Percentiles rank a stretch among this genome's conserved stretches.
phyloP scores from a whole-genome alignment of 2,113 vertebrate genomes.

The Choloepus hoffmanni region DNA sequence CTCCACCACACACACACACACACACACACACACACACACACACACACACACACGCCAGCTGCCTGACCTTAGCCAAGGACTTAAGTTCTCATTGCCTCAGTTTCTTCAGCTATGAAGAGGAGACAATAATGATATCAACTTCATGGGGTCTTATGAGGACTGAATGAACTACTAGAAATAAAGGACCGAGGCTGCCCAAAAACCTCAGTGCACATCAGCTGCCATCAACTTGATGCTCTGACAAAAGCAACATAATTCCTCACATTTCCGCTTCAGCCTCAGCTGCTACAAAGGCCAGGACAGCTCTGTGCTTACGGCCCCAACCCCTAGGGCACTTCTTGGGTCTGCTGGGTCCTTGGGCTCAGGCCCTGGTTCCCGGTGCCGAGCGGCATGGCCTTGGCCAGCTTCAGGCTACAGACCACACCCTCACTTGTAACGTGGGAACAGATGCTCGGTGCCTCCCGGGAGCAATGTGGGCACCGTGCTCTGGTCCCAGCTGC shows the following conservation, averaged over 20 bases:
- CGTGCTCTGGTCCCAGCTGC: background rate
- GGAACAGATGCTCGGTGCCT: background rate
- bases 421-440: too few species aligned
- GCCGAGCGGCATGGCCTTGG: background rate
- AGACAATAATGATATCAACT: background rate
- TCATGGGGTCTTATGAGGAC: background rate
- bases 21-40: too few species aligned
- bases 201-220: background rate
- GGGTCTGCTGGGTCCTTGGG: background rate
- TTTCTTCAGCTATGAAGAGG: background rate
- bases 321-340: too few species aligned
- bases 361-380: background rate
- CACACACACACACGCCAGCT: too few species aligned
- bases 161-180: background rate
- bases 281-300: fast-evolving
- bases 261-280: background rate
- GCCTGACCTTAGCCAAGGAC: background rate
- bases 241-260: background rate
- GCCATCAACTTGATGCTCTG: fast-evolving
- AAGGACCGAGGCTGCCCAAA: fast-evolving
- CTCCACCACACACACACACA: too few species aligned
- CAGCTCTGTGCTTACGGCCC: background rate
- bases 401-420: background rate
- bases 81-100: background rate
- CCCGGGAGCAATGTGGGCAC: background rate